These are phyloP conservation scores for Phyllostomus discolor DNA, from an alignment of 2,113 vertebrate species.

Conservation along the genomic window DNA sequence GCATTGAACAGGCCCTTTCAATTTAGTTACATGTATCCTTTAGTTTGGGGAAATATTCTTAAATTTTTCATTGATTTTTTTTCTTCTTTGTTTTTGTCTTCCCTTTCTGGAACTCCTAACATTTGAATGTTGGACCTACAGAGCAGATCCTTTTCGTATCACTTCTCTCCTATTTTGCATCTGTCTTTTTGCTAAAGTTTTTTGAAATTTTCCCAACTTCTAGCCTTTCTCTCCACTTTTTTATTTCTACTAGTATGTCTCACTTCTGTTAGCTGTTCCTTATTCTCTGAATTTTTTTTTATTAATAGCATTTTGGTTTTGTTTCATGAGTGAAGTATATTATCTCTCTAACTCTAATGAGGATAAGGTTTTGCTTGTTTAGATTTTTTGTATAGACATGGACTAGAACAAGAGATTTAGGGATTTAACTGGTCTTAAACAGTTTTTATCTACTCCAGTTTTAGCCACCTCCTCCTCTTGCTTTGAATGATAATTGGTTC, in stretches of 20 bases:
- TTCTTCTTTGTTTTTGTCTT: background rate
- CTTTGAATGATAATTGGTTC: background rate
- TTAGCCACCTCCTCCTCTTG: background rate
- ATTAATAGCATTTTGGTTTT: conserved; percentile 1
- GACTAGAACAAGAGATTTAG: background rate
- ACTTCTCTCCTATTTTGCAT: background rate
- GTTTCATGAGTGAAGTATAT: background rate
- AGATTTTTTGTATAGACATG: background rate
- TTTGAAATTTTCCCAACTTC: background rate
- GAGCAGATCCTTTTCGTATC: background rate
- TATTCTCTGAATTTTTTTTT: background rate
- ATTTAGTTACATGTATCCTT: background rate
- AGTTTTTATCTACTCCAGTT: background rate
- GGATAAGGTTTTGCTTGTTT: background rate
- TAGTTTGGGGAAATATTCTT: background rate
- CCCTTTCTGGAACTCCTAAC: background rate
- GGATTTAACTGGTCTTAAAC: background rate
- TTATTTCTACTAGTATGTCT: background rate
- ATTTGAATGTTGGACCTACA: background rate
- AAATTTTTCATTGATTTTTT: conserved; percentile 6
- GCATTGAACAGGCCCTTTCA: background rate
- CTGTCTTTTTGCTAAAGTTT: background rate
- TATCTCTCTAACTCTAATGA: background rate
- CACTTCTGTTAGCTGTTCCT: conserved; percentile 25
- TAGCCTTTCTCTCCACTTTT: background rate